These are phyloP conservation scores for Blastomussa wellsi DNA, from an alignment of 92 coral and sea anemone species.

Conservation along the genomic window DNA sequence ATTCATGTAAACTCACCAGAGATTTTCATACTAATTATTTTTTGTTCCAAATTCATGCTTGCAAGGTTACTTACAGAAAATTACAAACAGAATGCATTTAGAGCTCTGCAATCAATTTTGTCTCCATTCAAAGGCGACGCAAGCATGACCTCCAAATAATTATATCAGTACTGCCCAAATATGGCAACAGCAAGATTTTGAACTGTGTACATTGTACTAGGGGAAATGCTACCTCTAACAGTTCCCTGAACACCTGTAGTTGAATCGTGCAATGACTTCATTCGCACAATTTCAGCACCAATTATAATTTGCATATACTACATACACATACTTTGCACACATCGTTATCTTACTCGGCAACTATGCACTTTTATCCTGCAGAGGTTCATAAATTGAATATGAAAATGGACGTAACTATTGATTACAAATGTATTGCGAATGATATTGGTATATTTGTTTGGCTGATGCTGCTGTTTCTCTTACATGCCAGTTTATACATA, in stretches of 20 bases:
- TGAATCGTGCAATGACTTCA: neutral
- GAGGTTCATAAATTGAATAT: too few species aligned
- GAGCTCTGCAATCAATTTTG: neutral
- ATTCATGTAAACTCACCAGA: too few species aligned
- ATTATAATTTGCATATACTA: too few species aligned
- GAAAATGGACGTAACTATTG: neutral
- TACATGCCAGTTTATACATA: neutral
- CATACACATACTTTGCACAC: too few species aligned
- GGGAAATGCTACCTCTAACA: too few species aligned
- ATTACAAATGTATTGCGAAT: neutral
- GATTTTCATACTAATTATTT: neutral
- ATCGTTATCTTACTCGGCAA: too few species aligned
- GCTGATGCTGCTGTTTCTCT: neutral
- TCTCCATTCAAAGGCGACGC: neutral
- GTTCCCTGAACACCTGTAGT: neutral
- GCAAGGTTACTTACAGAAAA: neutral
- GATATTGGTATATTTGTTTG: neutral
- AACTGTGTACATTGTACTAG: too few species aligned
- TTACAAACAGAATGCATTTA: too few species aligned
- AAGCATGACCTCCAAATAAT: neutral
- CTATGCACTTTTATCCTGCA: too few species aligned
- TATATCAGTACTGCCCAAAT: neutral
- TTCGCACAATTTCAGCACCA: too few species aligned
- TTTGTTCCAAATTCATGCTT: too few species aligned
- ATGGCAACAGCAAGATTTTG: neutral